Percentiles rank a stretch among this genome's conserved stretches.
Evolutionary conservation across 1,140 invertebrate genomes (phyloP).

Genomic region (Trachymyrmex cornetzi): DNA sequence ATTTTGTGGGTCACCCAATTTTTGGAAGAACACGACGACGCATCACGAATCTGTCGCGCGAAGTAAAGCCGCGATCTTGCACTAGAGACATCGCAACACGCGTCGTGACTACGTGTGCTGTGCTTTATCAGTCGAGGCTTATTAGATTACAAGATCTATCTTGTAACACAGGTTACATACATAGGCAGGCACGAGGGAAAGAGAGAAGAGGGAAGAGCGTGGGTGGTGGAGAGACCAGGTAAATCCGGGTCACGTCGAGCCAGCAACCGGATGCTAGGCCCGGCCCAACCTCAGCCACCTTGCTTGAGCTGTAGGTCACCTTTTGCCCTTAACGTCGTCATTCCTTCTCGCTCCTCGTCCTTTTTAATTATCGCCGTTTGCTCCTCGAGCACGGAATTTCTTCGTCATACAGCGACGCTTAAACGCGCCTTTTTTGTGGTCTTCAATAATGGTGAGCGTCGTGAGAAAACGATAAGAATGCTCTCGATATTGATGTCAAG

Average conservation of each 20-base stretch:
- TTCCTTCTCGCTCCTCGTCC: slow-evolving; percentile 62
- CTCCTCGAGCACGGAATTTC: slow-evolving; percentile 28
- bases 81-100: not conserved
- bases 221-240: slow-evolving; percentile 61
- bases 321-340: slow-evolving; percentile 28
- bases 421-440: slow-evolving; percentile 14
- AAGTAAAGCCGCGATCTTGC: not conserved
- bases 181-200: slow-evolving; percentile 11
- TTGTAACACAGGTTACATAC: slow-evolving; percentile 25
- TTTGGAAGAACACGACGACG: not conserved
- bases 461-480: slow-evolving; percentile 18
- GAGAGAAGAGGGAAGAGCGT: slow-evolving; percentile 46
- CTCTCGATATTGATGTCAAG: slow-evolving; percentile 1
- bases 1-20: not conserved
- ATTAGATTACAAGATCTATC: slow-evolving; percentile 36
- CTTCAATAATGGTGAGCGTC: not conserved
- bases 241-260: slow-evolving; percentile 65
- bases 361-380: slow-evolving; percentile 15
- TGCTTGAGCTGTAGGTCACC: slow-evolving; percentile 44
- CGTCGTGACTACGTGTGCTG: not conserved
- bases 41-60: not conserved
- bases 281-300: slow-evolving; percentile 18
- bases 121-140: slow-evolving; percentile 13
- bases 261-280: slow-evolving; percentile 48
- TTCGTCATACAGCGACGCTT: slow-evolving; percentile 7